Conservation (phyloP, 2,888 invertebrate species). For the Lepidocyrtoides sp. region DNA sequence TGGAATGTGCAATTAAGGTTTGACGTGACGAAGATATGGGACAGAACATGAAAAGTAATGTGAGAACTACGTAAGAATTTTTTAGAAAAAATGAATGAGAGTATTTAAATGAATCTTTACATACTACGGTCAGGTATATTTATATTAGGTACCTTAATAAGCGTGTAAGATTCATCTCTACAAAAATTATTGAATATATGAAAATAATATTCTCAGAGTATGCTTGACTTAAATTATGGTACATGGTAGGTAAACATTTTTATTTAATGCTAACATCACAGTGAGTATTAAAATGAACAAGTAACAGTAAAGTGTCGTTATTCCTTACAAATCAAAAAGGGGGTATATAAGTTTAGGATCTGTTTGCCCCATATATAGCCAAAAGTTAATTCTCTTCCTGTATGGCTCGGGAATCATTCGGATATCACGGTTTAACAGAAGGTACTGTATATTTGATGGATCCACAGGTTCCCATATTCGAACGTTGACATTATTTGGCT, state of each 20-base stretch:
- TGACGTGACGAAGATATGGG: too few species aligned
- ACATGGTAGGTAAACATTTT: slow-evolving; percentile 30
- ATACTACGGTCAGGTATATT: too few species aligned
- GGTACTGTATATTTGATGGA: slow-evolving; percentile 64
- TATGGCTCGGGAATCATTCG: slow-evolving; percentile 80
- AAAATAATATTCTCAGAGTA: too few species aligned
- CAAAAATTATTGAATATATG: too few species aligned
- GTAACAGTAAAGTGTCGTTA: background rate
- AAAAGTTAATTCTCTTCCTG: slow-evolving; percentile 74
- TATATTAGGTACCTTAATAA: too few species aligned
- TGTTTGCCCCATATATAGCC: slow-evolving; percentile 65
- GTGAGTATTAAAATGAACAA: slow-evolving; percentile 64
- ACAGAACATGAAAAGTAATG: too few species aligned
- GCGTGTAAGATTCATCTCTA: too few species aligned
- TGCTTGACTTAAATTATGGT: too few species aligned
- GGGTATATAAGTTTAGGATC: slow-evolving; percentile 70
- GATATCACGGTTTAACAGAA: slow-evolving; percentile 72
- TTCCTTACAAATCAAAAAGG: slow-evolving; percentile 58
- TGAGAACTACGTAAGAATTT: too few species aligned
- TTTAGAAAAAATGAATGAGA: too few species aligned
- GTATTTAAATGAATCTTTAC: too few species aligned
- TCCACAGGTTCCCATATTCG: slow-evolving; percentile 78
- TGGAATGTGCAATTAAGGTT: too few species aligned
- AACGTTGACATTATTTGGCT: slow-evolving; percentile 64
- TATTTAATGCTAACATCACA: slow-evolving; percentile 62